Percentiles rank a stretch among this genome's conserved stretches.
Conservation (phyloP, 1,140 invertebrate genomes). For the Bombus vancouverensis region DNA sequence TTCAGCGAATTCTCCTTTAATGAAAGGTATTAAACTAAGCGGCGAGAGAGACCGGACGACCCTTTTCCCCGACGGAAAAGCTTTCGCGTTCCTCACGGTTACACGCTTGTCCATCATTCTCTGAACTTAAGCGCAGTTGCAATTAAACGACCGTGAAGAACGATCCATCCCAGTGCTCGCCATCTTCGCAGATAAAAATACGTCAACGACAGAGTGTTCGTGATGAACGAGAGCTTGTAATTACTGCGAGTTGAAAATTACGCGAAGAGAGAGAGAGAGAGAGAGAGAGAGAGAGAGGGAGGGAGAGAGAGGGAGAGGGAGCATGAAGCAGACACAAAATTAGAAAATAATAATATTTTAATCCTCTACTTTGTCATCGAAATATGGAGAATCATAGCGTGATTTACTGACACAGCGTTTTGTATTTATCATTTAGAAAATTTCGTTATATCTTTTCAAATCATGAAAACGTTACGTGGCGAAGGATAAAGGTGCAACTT, state of each 20-base stretch:
- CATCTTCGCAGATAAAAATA: no score
- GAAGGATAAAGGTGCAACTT: no score
- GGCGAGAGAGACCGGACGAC: background rate
- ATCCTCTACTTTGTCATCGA: no score
- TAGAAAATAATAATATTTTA: background rate
- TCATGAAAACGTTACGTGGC: no score
- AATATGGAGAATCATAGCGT: no score
- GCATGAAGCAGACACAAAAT: no score
- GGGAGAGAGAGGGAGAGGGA: background rate
- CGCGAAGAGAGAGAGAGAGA: background rate
- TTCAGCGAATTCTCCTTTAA: background rate
- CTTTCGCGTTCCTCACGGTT: background rate
- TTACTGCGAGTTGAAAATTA: background rate
- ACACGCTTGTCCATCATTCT: slow-evolving; percentile 2
- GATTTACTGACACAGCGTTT: no score
- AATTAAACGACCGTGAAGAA: slow-evolving; percentile 7
- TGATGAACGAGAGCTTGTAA: background rate
- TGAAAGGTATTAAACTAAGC: background rate
- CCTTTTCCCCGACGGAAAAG: no score
- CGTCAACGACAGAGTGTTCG: background rate
- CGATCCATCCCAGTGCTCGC: background rate
- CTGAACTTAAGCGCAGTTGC: background rate
- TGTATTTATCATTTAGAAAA: no score
- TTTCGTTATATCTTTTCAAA: no score
- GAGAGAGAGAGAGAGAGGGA: no score